A percentile compares a stretch with the other conserved stretches of the same genome.
phyloP scores from a whole-genome alignment of 2,797 vertebrate genomes.

The Varecia variegata region DNA sequence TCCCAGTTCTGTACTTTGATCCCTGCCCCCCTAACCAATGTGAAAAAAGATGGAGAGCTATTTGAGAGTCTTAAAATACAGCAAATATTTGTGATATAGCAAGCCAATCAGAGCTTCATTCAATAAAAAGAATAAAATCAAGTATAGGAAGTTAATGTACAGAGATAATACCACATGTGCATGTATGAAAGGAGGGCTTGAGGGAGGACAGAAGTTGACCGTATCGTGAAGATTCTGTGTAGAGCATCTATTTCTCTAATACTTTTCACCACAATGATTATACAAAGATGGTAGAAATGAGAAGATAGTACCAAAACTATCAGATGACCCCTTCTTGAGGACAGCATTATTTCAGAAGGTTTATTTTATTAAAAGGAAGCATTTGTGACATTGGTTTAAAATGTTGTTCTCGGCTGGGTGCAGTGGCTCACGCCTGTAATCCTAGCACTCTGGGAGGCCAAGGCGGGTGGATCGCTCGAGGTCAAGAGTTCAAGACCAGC shows the following conservation, averaged over 20 bases:
- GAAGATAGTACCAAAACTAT: not conserved
- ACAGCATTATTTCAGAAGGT: not conserved
- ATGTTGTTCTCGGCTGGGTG: not conserved
- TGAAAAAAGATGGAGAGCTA: not conserved
- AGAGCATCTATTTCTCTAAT: not conserved
- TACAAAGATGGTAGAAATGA: not conserved
- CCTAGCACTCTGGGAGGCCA: no score
- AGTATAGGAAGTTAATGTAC: not conserved
- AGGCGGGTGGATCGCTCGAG: no score
- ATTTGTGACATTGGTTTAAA: not conserved
- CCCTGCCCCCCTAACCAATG: not conserved
- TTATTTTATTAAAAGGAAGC: constrained; percentile 35
- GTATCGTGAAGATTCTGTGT: not conserved
- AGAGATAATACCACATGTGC: not conserved
- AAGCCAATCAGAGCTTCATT: not conserved
- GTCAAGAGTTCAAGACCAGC: no score
- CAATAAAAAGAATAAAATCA: not conserved
- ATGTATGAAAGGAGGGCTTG: not conserved
- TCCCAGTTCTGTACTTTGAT: constrained; percentile 37
- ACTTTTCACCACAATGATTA: not conserved
- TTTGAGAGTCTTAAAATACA: constrained; percentile 29
- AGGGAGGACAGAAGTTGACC: not conserved
- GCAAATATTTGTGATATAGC: not conserved
- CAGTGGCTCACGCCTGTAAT: no score
- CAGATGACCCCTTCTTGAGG: not conserved